These are phyloP conservation scores for Ophion ventricosus DNA, from an alignment of 2,888 invertebrate genomes.

Conservation along the genomic window DNA sequence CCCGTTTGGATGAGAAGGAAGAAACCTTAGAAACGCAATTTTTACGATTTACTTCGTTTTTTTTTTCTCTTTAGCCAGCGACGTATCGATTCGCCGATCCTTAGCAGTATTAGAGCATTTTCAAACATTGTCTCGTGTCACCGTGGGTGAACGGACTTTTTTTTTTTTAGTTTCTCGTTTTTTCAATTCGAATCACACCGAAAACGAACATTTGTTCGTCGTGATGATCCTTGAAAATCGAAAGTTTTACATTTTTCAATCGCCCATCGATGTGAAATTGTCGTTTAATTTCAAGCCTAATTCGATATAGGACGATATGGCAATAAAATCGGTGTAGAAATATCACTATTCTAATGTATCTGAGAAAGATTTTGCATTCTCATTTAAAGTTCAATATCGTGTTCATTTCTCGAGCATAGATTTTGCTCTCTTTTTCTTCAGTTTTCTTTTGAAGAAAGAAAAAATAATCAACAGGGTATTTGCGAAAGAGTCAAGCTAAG, in stretches of 20 bases:
- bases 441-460: constrained; percentile 28
- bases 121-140: constrained; percentile 9
- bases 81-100: constrained; percentile 6
- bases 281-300: neutral
- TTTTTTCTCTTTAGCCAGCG: neutral
- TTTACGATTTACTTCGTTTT: neutral
- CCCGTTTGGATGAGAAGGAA: constrained; percentile 76
- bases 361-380: constrained; percentile 1
- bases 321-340: neutral
- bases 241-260: neutral
- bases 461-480: constrained; percentile 62
- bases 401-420: neutral
- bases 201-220: neutral
- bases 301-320: neutral
- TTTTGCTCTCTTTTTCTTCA: neutral
- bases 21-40: constrained; percentile 69
- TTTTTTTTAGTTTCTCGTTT: neutral
- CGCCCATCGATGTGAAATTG: neutral
- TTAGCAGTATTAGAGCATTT: constrained; percentile 40
- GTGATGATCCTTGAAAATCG: neutral
- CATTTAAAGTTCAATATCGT: neutral
- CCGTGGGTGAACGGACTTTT: neutral
- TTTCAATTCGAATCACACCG: neutral
- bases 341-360: neutral
- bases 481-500: constrained; percentile 34